A percentile compares a stretch with the other conserved stretches of the same genome.
Evolutionary conservation across 2,888 invertebrate species (phyloP).

Genomic region (Cyrtodaria siliqua): DNA sequence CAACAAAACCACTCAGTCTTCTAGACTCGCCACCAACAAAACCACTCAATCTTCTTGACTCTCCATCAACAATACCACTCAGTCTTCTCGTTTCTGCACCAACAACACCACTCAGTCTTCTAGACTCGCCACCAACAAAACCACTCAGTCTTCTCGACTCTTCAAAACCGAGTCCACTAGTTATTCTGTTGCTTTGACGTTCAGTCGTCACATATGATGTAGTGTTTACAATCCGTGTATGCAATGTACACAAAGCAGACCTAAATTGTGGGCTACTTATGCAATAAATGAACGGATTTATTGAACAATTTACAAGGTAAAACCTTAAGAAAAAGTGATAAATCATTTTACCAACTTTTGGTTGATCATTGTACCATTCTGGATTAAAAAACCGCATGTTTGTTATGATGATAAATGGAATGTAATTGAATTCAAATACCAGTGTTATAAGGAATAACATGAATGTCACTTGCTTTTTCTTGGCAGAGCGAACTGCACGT

Average conservation of each 20-base stretch:
- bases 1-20: no score
- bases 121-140: no score
- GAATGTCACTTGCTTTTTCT: conserved; percentile 56
- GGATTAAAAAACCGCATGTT: conserved; percentile 65
- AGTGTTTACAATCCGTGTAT: no score
- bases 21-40: no score
- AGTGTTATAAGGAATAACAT: conserved; percentile 74
- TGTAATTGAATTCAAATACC: conserved; percentile 71
- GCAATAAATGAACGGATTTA: conserved; percentile 81
- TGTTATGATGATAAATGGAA: conserved; percentile 73
- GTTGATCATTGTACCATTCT: conserved; percentile 54
- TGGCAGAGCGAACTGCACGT: conserved; percentile 9
- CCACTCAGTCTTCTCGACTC: no score
- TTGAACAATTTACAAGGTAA: conserved; percentile 73
- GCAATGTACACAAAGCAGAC: conserved; percentile 23
- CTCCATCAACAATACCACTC: no score
- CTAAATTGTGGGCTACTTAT: conserved; percentile 76
- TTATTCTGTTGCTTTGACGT: no score
- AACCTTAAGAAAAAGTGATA: conserved; percentile 73
- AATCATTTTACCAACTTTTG: conserved; percentile 57
- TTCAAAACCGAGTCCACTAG: no score
- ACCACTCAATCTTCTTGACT: no score
- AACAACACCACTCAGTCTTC: no score
- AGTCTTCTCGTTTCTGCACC: no score
- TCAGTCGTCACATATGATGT: no score